Percentiles rank a stretch among this genome's conserved stretches.
These are phyloP conservation scores for Ophthalmolycus amberensis DNA, from an alignment of 2,113 vertebrate species.

Conservation along the genomic window DNA sequence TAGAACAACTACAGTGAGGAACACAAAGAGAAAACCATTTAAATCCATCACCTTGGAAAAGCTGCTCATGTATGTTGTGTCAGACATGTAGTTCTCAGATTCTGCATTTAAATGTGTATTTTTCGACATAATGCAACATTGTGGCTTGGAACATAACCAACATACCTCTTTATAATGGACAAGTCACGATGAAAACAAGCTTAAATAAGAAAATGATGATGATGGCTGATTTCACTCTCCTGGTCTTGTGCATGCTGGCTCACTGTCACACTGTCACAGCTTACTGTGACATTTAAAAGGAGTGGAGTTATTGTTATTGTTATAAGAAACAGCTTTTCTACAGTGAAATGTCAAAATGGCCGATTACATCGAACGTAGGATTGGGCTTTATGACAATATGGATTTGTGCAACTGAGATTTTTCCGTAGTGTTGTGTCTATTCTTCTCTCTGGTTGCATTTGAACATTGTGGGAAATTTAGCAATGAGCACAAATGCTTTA, in stretches of 20 bases:
- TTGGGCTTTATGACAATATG: not conserved
- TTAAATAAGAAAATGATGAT: not conserved
- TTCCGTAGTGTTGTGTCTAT: not conserved
- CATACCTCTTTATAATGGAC: not conserved
- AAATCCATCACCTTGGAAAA: constrained; percentile 33
- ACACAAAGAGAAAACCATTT: constrained; percentile 3
- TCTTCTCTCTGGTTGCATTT: not conserved
- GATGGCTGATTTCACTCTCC: not conserved
- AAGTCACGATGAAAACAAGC: not conserved
- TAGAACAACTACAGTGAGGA: constrained; percentile 5
- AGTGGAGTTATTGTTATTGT: not conserved
- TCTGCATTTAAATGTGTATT: not conserved
- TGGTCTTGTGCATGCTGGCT: not conserved
- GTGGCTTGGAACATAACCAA: not conserved
- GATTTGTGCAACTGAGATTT: not conserved
- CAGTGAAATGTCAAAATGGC: not conserved
- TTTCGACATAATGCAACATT: not conserved
- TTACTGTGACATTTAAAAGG: not conserved
- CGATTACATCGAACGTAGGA: too few species aligned
- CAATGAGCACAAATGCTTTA: not conserved
- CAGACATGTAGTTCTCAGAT: not conserved
- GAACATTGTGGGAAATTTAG: not conserved
- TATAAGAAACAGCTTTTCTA: not conserved
- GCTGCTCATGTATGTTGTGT: not conserved
- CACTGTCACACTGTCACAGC: not conserved